A percentile compares a stretch with the other conserved stretches of the same genome.
Evolutionary conservation across 1,140 invertebrate species (phyloP).

Genomic region (Drosophila tani): DNA sequence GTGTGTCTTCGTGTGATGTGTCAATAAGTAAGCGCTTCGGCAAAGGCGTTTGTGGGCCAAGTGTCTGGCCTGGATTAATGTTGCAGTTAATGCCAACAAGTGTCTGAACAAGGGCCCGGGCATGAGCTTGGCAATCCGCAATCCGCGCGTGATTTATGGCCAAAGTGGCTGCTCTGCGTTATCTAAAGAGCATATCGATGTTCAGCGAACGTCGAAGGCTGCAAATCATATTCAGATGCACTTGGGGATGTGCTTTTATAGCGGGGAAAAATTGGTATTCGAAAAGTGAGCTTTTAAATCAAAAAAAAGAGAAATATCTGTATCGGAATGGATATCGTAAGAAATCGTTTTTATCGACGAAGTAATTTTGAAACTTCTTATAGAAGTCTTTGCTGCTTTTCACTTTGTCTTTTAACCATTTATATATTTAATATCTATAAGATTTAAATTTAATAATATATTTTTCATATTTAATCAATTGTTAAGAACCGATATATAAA

Average conservation of each 20-base stretch:
- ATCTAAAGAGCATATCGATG: conserved; percentile 81
- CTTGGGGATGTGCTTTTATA: background rate
- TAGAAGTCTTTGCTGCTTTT: no score
- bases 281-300: no score
- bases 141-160: conserved; percentile 67
- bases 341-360: background rate
- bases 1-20: conserved; percentile 22
- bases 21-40: conserved; percentile 25
- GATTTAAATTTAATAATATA: no score
- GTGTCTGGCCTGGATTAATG: conserved; percentile 28
- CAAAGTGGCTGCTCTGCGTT: conserved; percentile 31
- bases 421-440: no score
- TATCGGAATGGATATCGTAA: background rate
- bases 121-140: conserved; percentile 51
- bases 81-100: conserved; percentile 64
- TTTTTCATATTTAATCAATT: no score
- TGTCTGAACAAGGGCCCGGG: conserved; percentile 46
- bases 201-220: conserved; percentile 42
- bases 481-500: no score
- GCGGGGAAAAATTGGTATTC: no score
- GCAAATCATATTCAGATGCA: conserved; percentile 56
- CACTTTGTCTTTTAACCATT: no score
- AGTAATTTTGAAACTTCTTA: no score
- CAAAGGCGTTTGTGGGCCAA: conserved; percentile 35
- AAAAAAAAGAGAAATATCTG: background rate